Conservation (phyloP, 2,113 vertebrate genomes). For the Microcebus murinus region DNA sequence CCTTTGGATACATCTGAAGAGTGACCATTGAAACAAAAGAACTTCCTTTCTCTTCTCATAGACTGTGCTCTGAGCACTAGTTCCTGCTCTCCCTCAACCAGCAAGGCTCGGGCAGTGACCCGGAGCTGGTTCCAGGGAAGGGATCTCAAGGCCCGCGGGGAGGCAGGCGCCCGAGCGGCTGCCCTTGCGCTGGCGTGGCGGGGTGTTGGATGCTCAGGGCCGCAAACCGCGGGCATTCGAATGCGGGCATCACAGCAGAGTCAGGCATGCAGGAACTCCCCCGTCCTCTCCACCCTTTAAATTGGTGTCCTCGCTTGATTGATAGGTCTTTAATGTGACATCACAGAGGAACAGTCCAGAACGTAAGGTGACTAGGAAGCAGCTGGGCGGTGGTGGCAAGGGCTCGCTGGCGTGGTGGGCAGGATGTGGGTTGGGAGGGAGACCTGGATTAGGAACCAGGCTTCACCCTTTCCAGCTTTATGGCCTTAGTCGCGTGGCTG, state of each 20-base stretch:
- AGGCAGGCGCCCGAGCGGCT: background rate
- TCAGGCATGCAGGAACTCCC: background rate
- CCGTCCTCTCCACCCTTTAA: background rate
- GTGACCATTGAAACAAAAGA: background rate
- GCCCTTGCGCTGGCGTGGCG: background rate
- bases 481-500: background rate
- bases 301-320: background rate
- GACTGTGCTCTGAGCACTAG: background rate
- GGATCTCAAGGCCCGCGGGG: background rate
- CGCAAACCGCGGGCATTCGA: background rate
- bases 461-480: background rate
- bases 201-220: background rate
- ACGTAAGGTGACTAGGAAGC: background rate
- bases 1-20: background rate
- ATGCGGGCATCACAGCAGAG: background rate
- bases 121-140: background rate
- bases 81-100: background rate
- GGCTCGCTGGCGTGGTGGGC: background rate
- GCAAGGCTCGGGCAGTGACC: background rate
- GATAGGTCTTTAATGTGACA: background rate
- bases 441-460: background rate
- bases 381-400: background rate
- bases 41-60: background rate
- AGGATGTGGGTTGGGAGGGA: background rate
- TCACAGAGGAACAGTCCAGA: background rate